Base-by-base conservation (phyloP, 2,888 invertebrate genomes). In the Emmelina monodactyla region DNA sequence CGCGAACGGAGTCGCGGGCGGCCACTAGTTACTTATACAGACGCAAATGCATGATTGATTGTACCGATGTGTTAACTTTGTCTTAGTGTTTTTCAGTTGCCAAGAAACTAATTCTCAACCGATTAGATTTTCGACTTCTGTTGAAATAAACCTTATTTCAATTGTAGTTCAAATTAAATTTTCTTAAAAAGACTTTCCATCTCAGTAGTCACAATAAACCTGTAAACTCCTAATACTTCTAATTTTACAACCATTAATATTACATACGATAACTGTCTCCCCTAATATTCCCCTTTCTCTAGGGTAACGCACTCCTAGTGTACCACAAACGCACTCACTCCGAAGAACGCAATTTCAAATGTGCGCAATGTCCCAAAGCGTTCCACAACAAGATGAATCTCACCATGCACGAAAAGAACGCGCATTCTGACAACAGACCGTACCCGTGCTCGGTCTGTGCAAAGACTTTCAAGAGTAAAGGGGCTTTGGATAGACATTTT, bases 241-340 rank as follows among this genome's bases (percentile, higher is more conserved):
- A n/a, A n/a, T n/a, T n/a, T n/a, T n/a, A n/a, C n/a, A 19, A 19
- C 19, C 5, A 19, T 19, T 5, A 19, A 19, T 5, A 6, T 19
- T 19, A 19, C 9, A 9, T 19, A 19, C 9, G 5, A 9, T n/a
- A 28, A 28, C 28, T 28, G 7, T 19, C 28, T 28, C 3, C 4
- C 11, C 4, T 28, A n/a, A n/a, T 4, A n/a, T 4, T 28, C 3
- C n/a, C 1, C 5, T 32, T 31, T 1, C 28, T n/a, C 0, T n/a
- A 72, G 72, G 67, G 68, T 28, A 71, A 71, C 53, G 72, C 72
- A 16, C 69, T 71, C 55, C 57, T 73, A 0, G 58, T 57, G 7
- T 70, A 73, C 51, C 76, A 75, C 62, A 69, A 66, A 42, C 67
- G 73, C 13, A 75, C 72, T 7, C 76, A 76, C 54, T 58, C 53